Evolutionary conservation across 2,113 vertebrate species (phyloP), one percentile per base, ranked within the genome.

Genomic region (Vimba vimba): DNA sequence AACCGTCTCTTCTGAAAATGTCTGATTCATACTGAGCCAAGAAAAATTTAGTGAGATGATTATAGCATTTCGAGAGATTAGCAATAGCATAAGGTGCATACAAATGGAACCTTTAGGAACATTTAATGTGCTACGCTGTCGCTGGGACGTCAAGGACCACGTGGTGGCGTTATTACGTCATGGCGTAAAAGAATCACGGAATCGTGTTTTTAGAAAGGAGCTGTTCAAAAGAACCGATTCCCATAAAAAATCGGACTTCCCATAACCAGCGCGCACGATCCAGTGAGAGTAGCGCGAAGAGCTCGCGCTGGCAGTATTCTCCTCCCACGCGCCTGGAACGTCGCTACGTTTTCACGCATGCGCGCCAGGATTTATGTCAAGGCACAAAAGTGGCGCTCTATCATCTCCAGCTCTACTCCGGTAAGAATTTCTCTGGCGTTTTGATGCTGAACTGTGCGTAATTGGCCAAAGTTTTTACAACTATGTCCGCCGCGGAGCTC

Each of bases 301-400:
- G 27, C 85, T 86, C 80, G 64, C 80, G 64, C 80, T 85, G 88
- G 84, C 88, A 91, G 88, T 87, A 86, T 86, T 87, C 92, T 91
- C 89, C 90, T 90, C 91, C 92, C 89, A 93, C 92, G 90, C 90
- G 91, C 86, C 39, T 60, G 81, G 84, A 86, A 90, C 89, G 91
- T 89, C 64, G 39, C 76, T 88, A 91, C 90, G 91, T 91, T 89
- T 83, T 79, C 27, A 93, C 95, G 95, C 95, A 95, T 83, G 95
- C 95, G 95, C 86, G 80, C 79, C 86, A 86, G 94, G 92, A 95
- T 95, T 95, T 93, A 95, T 94, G 92, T 95, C 93, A 94, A 93
- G 94, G 94, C 94, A 95, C 94, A 95, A 95, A 95, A 96, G 94
- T 96, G 95, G 95, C 95, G 95, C 95, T 96, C 88, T 94, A 93